Evolutionary conservation across 2,797 vertebrate species (phyloP).

Genomic region (Danio aesculapii): DNA sequence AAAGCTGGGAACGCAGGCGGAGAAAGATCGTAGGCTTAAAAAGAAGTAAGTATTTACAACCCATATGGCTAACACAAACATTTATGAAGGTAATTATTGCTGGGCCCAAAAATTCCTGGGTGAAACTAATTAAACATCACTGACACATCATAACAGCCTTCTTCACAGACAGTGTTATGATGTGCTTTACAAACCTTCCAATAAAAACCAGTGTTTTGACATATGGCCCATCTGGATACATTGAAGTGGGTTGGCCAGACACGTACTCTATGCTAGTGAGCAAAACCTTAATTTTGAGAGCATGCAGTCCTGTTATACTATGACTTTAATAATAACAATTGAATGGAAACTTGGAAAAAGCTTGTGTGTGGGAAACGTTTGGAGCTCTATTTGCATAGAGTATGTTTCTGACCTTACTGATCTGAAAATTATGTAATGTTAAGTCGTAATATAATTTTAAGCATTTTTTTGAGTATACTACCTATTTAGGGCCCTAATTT

Average conservation of each 20-base stretch:
- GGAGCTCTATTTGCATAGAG: not conserved
- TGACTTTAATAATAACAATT: not conserved
- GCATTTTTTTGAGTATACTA: not conserved
- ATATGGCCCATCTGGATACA: not conserved
- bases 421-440: not conserved
- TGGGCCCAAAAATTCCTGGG: not conserved
- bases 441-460: not conserved
- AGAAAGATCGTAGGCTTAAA: conserved; percentile 96
- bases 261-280: not conserved
- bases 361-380: no score
- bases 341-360: not conserved
- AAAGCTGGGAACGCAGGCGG: conserved; percentile 97
- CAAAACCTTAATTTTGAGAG: no score
- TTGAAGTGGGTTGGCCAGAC: conserved; percentile 26
- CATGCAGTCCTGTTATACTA: no score
- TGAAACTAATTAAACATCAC: not conserved
- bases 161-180: not conserved
- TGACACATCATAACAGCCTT: not conserved
- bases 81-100: not conserved
- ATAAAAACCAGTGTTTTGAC: not conserved
- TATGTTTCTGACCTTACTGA: not conserved
- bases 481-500: no score
- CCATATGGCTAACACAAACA: not conserved
- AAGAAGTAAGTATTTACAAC: conserved; percentile 91
- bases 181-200: not conserved